Conservation (phyloP, 2,113 vertebrate species). For the Anoura caudifer region DNA sequence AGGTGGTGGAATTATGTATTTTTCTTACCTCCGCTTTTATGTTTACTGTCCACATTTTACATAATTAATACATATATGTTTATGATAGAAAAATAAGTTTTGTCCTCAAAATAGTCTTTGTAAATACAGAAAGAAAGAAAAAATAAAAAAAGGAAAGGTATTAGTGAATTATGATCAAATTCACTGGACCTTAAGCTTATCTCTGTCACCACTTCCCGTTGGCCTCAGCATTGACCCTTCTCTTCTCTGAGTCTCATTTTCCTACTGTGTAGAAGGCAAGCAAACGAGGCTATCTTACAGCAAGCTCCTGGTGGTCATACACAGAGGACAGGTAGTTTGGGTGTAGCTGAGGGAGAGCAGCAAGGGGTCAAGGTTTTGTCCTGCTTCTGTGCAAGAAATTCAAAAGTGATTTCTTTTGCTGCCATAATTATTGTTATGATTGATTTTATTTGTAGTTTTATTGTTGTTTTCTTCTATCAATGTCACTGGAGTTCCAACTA, state of each 20-base stretch:
- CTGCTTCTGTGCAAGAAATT: background rate
- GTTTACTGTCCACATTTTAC: background rate
- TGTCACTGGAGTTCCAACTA: background rate
- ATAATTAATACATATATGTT: background rate
- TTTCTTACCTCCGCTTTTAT: background rate
- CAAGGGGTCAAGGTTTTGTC: background rate
- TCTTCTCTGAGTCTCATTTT: background rate
- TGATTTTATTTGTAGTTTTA: background rate
- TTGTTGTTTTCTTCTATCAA: background rate
- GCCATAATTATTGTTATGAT: background rate
- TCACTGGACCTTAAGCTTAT: background rate
- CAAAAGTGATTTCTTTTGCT: background rate
- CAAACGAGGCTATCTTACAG: background rate
- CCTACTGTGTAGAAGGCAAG: background rate
- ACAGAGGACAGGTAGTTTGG: background rate
- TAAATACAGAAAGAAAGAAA: background rate
- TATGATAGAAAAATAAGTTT: slow-evolving; percentile 1
- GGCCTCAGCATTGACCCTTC: background rate
- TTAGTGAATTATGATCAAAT: background rate
- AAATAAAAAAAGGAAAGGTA: background rate
- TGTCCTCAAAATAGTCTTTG: background rate
- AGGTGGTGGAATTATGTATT: background rate
- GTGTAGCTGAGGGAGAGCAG: background rate
- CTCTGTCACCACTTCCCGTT: background rate
- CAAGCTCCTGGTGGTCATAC: background rate